A percentile compares a stretch with the other conserved stretches of the same genome.
Evolutionary conservation across 2,113 vertebrate species (phyloP).

Genomic region (Hydrochoerus hydrochaeris): DNA sequence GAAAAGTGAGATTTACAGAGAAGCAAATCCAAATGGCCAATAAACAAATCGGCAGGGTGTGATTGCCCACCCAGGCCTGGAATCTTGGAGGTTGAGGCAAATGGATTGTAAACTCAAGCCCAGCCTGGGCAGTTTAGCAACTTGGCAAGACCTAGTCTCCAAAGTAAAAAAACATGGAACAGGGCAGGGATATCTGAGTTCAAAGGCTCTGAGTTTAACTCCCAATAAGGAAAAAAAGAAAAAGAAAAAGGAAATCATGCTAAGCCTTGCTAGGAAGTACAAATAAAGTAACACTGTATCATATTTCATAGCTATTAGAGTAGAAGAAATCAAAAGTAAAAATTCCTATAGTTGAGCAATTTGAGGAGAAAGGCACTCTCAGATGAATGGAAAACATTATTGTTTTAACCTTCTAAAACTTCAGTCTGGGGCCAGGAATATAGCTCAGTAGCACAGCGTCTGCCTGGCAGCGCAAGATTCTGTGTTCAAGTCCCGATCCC

Average conservation of each 20-base stretch:
- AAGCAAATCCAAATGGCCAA: not conserved
- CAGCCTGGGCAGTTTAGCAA: not conserved
- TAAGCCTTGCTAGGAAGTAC: not conserved
- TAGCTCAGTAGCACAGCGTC: not conserved
- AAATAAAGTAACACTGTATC: not conserved
- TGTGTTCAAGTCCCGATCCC: too few species aligned
- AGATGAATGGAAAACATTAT: not conserved
- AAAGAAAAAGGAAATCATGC: not conserved
- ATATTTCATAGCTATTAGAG: not conserved
- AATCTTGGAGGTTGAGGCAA: not conserved
- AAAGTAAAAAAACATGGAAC: not conserved
- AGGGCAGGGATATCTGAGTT: not conserved
- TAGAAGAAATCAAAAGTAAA: not conserved
- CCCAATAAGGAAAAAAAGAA: not conserved
- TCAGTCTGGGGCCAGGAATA: too few species aligned
- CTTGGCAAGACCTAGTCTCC: not conserved
- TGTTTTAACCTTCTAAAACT: conserved; percentile 7
- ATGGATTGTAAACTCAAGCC: not conserved
- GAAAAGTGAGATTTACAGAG: not conserved
- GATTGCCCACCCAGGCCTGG: not conserved
- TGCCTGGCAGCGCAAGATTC: too few species aligned
- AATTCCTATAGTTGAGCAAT: not conserved
- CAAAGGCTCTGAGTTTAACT: not conserved
- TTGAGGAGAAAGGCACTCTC: not conserved
- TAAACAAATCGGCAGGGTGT: not conserved